Evolutionary conservation across 2,113 vertebrate species (phyloP), one percentile per base, ranked within the genome.

Genomic region (Macroglossus sobrinus): DNA sequence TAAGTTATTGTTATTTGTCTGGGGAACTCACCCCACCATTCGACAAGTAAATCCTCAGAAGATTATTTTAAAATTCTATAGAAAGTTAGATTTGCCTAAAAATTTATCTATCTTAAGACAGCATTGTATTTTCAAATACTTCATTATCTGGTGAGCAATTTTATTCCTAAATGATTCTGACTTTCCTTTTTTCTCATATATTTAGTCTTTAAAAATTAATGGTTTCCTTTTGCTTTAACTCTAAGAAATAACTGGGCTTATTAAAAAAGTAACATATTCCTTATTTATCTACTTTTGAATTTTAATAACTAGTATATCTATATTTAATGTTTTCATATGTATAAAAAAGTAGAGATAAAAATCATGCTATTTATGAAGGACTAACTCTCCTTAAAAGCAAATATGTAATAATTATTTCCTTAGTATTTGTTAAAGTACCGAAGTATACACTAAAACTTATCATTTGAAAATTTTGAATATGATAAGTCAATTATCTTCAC

Each of bases 321-420:
- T 68, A 95, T 80, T 93, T 85, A 50, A 57, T 90, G 74, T 96
- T 95, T 92, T 85, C 88, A 93, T 57, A 7, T 1, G 33, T 43
- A 59, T 57, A 89, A 38, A 80, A 89, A 14, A 30, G 22, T 2
- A 3, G 4, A 91, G 15, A 84, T 30, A 35, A 74, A 55, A 89
- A 43, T 59, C 35, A 28, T 82, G 28, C 35, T 71, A 88, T 7
- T 66, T 47, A 69, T 30, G 6, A 71, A 87, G 15, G 72, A 78
- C 68, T 72, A 91, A 78, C 10, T 85, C 15, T 91, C 69, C n/a
- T 47, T 93, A 47, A 76, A 59, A 43, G 26, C 3, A 95, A 13
- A 81, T 38, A 66, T 61, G 0, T 55, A 64, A 59, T 69, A 59
- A 72, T 59, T 82, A 59, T 50, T 85, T 94, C 84, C 11, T 71